Conservation (phyloP, 2,888 invertebrate species). For the Strigamia maritima region DNA sequence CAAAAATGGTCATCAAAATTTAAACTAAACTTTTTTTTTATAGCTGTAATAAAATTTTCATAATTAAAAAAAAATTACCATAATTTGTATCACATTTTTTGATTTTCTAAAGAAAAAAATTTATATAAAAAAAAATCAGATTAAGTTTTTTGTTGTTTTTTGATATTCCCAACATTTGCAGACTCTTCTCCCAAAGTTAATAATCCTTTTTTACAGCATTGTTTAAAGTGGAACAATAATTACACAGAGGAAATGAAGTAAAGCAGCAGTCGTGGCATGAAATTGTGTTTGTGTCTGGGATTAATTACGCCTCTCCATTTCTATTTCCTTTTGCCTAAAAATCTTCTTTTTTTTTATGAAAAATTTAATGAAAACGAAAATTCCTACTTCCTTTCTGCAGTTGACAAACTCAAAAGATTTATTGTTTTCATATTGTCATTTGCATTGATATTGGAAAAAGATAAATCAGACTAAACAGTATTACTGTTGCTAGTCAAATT, state of each 20-base stretch:
- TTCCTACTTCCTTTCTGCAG: neutral
- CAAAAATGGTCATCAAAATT: too few relatives aligned
- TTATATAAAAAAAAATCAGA: too few relatives aligned
- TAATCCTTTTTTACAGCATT: neutral
- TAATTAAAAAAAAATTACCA: too few relatives aligned
- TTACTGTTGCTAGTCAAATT: too few relatives aligned
- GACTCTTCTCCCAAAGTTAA: neutral
- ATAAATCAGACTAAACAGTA: neutral
- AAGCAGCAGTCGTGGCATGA: neutral
- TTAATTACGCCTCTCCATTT: neutral
- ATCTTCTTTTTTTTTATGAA: neutral
- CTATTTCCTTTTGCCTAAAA: neutral
- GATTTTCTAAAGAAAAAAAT: too few relatives aligned
- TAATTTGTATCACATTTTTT: too few relatives aligned
- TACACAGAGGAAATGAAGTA: neutral
- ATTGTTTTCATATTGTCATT: neutral
- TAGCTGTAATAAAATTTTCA: too few relatives aligned
- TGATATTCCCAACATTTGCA: too few relatives aligned
- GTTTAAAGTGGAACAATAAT: neutral
- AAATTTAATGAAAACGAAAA: neutral
- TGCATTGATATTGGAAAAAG: neutral
- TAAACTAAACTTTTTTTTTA: too few relatives aligned
- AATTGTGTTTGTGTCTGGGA: neutral
- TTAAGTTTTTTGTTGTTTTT: too few relatives aligned
- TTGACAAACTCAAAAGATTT: neutral